phyloP scores from a whole-genome alignment of 2,113 vertebrate genomes.

The Hypomesus transpacificus region DNA sequence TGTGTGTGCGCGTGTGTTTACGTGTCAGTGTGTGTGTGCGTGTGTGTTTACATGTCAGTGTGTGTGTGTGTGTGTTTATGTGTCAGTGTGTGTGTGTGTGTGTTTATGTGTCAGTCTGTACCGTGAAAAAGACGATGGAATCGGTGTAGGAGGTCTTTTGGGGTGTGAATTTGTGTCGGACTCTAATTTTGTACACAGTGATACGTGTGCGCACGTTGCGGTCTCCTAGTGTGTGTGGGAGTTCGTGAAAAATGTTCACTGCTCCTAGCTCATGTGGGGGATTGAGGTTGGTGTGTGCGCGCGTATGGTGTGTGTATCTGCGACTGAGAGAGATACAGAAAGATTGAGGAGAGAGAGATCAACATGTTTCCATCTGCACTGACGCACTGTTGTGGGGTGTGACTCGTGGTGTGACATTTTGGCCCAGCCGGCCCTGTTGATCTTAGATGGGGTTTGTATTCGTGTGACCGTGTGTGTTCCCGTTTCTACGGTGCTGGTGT shows the following conservation, averaged over 20 bases:
- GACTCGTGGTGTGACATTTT: no score
- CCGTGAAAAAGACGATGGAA: no score
- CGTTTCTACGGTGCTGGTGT: slow-evolving; percentile 22
- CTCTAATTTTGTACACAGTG: not conserved
- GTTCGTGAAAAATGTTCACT: slow-evolving; percentile 1
- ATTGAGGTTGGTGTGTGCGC: not conserved
- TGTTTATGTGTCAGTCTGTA: slow-evolving; percentile 28
- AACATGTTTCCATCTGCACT: no score
- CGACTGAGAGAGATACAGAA: no score
- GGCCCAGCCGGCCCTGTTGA: no score
- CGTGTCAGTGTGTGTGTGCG: no score
- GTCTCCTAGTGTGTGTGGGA: slow-evolving; percentile 15
- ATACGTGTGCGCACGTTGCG: slow-evolving; percentile 32
- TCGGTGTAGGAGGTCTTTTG: slow-evolving; percentile 1
- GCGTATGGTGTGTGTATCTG: not conserved
- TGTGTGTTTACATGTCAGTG: not conserved
- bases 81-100: slow-evolving; percentile 6
- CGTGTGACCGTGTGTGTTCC: not conserved
- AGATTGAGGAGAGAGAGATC: no score
- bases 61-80: not conserved
- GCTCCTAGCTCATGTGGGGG: not conserved
- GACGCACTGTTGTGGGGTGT: no score
- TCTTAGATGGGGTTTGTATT: not conserved
- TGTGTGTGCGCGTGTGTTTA: no score
- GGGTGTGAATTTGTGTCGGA: not conserved